A percentile compares a stretch with the other conserved stretches of the same genome.
Conservation (phyloP, 2,888 invertebrate species). For the Stramonita haemastoma region DNA sequence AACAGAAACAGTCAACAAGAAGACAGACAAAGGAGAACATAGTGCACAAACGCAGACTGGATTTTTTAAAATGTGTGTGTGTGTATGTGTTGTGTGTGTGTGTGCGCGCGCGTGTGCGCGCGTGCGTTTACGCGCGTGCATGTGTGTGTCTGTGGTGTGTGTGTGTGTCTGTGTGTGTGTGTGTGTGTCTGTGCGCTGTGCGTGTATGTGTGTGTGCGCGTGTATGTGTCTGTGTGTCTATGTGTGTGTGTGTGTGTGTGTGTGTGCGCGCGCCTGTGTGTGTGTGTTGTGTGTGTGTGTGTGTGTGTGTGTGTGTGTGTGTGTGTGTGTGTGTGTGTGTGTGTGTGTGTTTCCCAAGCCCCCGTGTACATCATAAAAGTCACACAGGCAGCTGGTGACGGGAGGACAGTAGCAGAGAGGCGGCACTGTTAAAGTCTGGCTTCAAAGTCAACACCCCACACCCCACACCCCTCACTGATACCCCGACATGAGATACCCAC, state of each 20-base stretch:
- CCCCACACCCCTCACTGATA: not conserved
- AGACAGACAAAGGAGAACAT: too few relatives aligned
- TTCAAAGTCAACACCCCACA: too few relatives aligned
- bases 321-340: not conserved
- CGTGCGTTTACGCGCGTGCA: not conserved
- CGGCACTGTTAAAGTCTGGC: too few relatives aligned
- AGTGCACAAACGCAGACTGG: too few relatives aligned
- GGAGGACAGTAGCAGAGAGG: too few relatives aligned
- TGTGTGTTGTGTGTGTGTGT: not conserved
- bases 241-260: not conserved
- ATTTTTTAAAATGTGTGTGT: not conserved
- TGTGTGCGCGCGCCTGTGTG: not conserved
- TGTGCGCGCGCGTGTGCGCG: not conserved
- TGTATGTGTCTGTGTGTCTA: not conserved
- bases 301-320: not conserved
- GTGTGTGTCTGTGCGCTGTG: conserved; percentile 6
- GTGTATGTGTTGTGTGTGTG: conserved; percentile 6
- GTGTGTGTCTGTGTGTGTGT: conserved; percentile 12
- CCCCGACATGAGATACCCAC: not conserved
- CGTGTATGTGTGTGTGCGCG: not conserved
- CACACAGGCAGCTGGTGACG: too few relatives aligned
- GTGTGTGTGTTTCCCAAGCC: not conserved
- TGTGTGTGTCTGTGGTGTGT: not conserved
- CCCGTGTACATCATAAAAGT: too few relatives aligned
- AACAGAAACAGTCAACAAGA: too few relatives aligned